Conservation (phyloP, 2,113 vertebrate genomes). For the Notechis scutatus region DNA sequence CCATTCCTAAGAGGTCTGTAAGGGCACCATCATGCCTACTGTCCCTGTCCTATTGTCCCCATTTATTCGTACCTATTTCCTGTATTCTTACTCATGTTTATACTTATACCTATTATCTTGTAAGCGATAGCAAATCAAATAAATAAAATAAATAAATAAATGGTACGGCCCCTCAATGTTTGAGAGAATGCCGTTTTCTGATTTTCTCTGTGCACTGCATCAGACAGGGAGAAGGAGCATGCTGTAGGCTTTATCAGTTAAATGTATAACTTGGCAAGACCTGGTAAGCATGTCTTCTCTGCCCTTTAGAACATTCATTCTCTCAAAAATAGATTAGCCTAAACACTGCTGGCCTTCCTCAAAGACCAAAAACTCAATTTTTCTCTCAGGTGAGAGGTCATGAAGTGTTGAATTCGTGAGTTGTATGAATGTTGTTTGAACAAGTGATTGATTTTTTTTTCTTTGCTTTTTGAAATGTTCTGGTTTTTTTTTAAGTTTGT, state of each 20-base stretch:
- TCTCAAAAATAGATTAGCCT: background rate
- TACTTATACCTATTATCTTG: too few relatives aligned
- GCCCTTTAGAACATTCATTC: background rate
- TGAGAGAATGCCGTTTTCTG: background rate
- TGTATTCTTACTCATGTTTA: too few relatives aligned
- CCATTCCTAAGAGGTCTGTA: too few relatives aligned
- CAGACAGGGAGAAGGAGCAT: background rate
- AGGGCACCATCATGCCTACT: too few relatives aligned
- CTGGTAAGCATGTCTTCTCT: background rate
- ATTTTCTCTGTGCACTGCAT: background rate
- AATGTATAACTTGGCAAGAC: background rate
- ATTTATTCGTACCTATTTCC: too few relatives aligned
- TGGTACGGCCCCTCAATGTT: background rate
- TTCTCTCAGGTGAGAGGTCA: background rate
- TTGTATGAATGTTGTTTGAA: background rate
- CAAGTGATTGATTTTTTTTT: background rate
- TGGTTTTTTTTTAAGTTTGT: background rate
- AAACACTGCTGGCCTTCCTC: background rate
- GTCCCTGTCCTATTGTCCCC: too few relatives aligned
- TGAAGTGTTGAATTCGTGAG: background rate
- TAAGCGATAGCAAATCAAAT: too few relatives aligned
- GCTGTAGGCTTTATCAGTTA: background rate
- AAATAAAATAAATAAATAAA: too few relatives aligned
- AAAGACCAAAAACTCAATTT: background rate
- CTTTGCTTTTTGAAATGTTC: background rate